Evolutionary conservation across 2,888 invertebrate species (phyloP).

Genomic region (Acleris sparsana): DNA sequence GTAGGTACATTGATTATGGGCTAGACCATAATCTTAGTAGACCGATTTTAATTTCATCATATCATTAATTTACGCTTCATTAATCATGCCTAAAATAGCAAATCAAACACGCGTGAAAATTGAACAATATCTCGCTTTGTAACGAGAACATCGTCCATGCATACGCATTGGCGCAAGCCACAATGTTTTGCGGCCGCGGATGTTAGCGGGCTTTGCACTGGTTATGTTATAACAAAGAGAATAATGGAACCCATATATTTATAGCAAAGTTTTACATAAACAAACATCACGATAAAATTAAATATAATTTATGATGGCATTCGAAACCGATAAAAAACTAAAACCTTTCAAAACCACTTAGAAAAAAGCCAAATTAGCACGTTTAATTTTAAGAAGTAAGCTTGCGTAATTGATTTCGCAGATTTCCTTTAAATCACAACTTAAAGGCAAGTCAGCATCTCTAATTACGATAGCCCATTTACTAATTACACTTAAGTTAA

Average conservation of each 20-base stretch:
- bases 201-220: slow-evolving; percentile 10
- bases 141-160: not conserved
- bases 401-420: not conserved
- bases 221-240: slow-evolving; percentile 15
- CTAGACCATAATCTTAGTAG: too few species aligned
- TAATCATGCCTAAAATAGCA: not conserved
- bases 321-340: too few species aligned
- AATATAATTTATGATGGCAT: too few species aligned
- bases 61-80: not conserved
- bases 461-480: slow-evolving; percentile 16
- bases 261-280: too few species aligned
- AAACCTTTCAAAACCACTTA: too few species aligned
- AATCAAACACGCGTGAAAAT: slow-evolving; percentile 1
- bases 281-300: too few species aligned
- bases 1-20: too few species aligned
- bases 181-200: slow-evolving; percentile 18
- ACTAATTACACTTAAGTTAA: slow-evolving; percentile 30
- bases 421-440: slow-evolving; percentile 9
- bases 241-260: not conserved
- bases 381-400: not conserved
- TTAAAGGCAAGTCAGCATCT: slow-evolving; percentile 1
- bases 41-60: too few species aligned
- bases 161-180: slow-evolving; percentile 5
- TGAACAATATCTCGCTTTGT: slow-evolving; percentile 12
- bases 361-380: too few species aligned